Base-by-base conservation (phyloP, 2,113 vertebrate species). In the Gulo gulo region DNA sequence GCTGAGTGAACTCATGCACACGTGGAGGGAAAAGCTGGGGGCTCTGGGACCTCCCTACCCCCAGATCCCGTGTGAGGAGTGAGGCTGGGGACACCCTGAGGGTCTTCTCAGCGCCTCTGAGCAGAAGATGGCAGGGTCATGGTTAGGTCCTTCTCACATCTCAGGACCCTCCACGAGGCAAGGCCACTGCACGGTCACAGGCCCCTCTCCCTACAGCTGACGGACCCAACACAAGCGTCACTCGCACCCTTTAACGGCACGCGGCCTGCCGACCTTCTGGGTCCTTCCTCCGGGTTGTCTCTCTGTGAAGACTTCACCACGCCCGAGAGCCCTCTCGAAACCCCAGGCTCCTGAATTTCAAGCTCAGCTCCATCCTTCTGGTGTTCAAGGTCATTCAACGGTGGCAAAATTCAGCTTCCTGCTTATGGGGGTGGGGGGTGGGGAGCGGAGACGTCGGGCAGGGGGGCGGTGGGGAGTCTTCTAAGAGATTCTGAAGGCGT, bases 321-420 rank as follows among this genome's bases (percentile, higher is more conserved):
- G 81, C 95, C 61, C 4, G 23, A 89, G 86, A 69, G 81, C 69
- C 65, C 90, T 80, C 55, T 93, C 26, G 71, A 80, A 84, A 94
- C 69, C 61, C 95, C 94, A 80, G 82, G 79, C 45, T 11, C 74
- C 59, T 1, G 83, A 13, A 23, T 34, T 79, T 50, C 83, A 42
- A 52, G 78, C 80, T 18, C 31, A 93, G 80, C 87, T 34, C 6
- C 7, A 63, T 34, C 69, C 61, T 69, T 21, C 18, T n/a, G 65
- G n/a, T 2, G 12, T 59, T 76, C 73, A 55, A 88, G 74, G 42
- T 80, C 73, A 36, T n/a, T 86, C 55, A 10, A 23, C 0, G 13
- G 15, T 45, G 97, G 96, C 82, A 63, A 23, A 57, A 71, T 9
- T 36, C 84, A 16, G 12, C 95, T 97, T 97, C 94, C 95, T 96